Conservation (phyloP, 1,140 invertebrate genomes). For the Scaptodrosophila lebanonensis region DNA sequence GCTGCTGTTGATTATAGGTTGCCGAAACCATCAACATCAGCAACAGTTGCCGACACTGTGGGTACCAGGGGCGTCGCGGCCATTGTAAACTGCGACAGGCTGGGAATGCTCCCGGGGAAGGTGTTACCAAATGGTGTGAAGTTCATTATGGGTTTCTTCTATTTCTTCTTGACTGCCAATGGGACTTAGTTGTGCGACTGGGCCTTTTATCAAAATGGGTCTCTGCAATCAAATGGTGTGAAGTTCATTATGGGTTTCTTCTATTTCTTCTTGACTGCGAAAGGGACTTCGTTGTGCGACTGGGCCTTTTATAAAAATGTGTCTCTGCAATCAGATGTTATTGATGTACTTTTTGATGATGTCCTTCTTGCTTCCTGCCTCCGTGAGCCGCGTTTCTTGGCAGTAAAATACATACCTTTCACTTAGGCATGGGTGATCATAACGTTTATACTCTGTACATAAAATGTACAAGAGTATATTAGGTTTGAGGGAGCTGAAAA, state of each 20-base stretch:
- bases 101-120: slow-evolving; percentile 78
- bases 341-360: too few relatives aligned
- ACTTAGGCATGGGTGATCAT: neutral
- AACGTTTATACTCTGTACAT: too few relatives aligned
- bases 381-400: too few relatives aligned
- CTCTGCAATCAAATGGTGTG: slow-evolving; percentile 81
- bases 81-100: slow-evolving; percentile 81
- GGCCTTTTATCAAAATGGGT: too few relatives aligned
- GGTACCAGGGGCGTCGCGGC: slow-evolving; percentile 51
- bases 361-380: too few relatives aligned
- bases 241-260: slow-evolving; percentile 83
- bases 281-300: too few relatives aligned
- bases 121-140: slow-evolving; percentile 82
- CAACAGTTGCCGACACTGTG: slow-evolving; percentile 11
- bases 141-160: slow-evolving; percentile 81
- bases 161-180: too few relatives aligned
- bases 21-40: neutral
- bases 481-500: too few relatives aligned
- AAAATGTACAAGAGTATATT: too few relatives aligned
- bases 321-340: slow-evolving; percentile 81
- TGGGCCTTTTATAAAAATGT: too few relatives aligned
- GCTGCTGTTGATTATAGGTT: neutral
- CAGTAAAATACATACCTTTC: neutral
- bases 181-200: too few relatives aligned
- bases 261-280: too few relatives aligned